phyloP scores from a whole-genome alignment of 2,797 vertebrate genomes.

The Muraenolepis orangiensis region DNA sequence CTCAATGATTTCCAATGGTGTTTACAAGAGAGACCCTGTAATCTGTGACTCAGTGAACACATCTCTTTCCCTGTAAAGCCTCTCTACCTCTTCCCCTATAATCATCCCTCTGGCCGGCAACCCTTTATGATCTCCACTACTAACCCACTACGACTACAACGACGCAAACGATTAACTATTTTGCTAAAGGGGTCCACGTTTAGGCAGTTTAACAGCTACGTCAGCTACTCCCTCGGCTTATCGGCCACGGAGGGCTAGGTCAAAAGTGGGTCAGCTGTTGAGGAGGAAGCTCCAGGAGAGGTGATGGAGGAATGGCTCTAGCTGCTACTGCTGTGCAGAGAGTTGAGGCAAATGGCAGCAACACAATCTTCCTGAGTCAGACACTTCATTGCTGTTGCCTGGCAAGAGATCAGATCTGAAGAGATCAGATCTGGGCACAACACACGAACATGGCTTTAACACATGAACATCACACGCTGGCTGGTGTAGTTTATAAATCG shows the following conservation, averaged over 20 bases:
- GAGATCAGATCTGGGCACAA: neutral
- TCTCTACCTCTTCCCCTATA: neutral
- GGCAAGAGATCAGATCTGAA: neutral
- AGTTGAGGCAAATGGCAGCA: neutral
- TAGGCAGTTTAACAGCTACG: neutral
- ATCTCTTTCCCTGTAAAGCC: neutral
- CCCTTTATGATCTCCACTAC: neutral
- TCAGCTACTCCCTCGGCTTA: neutral
- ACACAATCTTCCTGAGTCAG: neutral
- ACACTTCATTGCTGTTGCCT: neutral
- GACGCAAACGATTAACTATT: neutral
- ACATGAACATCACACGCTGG: neutral
- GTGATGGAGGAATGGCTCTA: neutral
- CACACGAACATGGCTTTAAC: neutral
- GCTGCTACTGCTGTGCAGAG: neutral
- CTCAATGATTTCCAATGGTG: neutral
- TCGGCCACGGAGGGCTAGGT: neutral
- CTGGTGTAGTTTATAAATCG: neutral
- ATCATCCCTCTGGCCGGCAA: neutral
- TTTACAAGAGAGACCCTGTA: neutral
- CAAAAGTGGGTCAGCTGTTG: neutral
- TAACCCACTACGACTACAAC: neutral
- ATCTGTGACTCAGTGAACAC: neutral
- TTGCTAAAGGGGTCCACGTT: neutral
- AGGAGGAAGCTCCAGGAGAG: neutral